Conservation (phyloP, 2,888 invertebrate genomes). For the Tuta absoluta region DNA sequence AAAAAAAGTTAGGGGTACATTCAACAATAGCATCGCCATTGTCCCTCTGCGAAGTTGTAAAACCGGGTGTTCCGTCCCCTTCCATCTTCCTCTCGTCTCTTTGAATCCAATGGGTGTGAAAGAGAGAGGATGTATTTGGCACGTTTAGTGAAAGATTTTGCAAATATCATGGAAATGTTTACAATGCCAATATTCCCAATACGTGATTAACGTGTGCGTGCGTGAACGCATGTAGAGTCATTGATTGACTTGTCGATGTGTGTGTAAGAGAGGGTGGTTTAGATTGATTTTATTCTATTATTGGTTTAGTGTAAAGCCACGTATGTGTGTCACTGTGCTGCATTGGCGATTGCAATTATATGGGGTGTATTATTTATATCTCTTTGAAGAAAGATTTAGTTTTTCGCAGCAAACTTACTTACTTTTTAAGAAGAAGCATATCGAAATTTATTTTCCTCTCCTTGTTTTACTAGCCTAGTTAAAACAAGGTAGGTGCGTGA, state of each 20-base stretch:
- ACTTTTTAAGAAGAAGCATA: too few relatives aligned
- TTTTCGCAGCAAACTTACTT: too few relatives aligned
- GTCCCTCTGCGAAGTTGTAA: constrained; percentile 75
- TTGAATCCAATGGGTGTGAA: constrained; percentile 43
- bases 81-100: constrained; percentile 44
- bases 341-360: constrained; percentile 60
- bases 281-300: constrained; percentile 80
- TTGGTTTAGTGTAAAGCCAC: constrained; percentile 80
- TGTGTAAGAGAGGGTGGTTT: constrained; percentile 74
- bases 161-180: constrained; percentile 77
- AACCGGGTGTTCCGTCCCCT: constrained; percentile 58
- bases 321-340: constrained; percentile 80
- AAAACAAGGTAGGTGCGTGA: too few relatives aligned
- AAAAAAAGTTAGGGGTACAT: constrained; percentile 80
- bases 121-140: constrained; percentile 55
- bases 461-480: too few relatives aligned
- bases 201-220: constrained; percentile 49
- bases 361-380: constrained; percentile 44
- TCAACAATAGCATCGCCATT: constrained; percentile 77
- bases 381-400: too few relatives aligned
- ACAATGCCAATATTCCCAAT: constrained; percentile 78
- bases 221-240: constrained; percentile 51
- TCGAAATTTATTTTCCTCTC: too few relatives aligned
- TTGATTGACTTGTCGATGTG: constrained; percentile 62
- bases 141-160: constrained; percentile 65